These are phyloP conservation scores for Galaxias olidus DNA, from an alignment of 2,797 vertebrate genomes.

Conservation along the genomic window DNA sequence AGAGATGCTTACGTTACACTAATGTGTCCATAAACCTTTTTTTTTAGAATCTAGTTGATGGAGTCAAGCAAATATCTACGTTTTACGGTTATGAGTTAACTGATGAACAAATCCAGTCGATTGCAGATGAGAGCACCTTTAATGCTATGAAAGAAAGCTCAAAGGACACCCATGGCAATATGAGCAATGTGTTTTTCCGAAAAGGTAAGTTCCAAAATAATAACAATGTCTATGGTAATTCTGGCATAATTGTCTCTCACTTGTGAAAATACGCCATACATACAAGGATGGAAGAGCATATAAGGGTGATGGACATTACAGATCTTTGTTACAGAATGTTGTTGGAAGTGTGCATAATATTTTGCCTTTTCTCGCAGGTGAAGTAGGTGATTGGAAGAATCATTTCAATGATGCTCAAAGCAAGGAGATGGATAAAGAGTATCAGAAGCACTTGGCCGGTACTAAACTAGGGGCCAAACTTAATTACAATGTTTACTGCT, in stretches of 20 bases:
- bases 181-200: constrained; percentile 55
- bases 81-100: constrained; percentile 60
- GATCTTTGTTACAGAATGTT: not conserved
- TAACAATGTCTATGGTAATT: not conserved
- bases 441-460: constrained; percentile 58
- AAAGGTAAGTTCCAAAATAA: constrained; percentile 59
- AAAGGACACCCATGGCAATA: constrained; percentile 48
- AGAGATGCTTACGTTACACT: not conserved
- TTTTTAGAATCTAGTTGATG: constrained; percentile 55
- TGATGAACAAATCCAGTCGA: constrained; percentile 58
- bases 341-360: not conserved
- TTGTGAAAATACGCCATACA: too few species aligned
- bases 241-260: too few species aligned
- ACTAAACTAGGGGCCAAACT: constrained; percentile 57
- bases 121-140: constrained; percentile 53
- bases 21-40: not conserved
- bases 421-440: constrained; percentile 75
- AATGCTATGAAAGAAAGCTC: constrained; percentile 44
- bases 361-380: constrained; percentile 42
- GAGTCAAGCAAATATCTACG: constrained; percentile 49
- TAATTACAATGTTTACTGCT: constrained; percentile 64
- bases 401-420: constrained; percentile 68
- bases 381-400: constrained; percentile 68
- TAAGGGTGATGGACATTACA: not conserved
- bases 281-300: not conserved